These are phyloP conservation scores for Callithrix jacchus DNA, from an alignment of 2,113 vertebrate genomes.

Conservation along the genomic window DNA sequence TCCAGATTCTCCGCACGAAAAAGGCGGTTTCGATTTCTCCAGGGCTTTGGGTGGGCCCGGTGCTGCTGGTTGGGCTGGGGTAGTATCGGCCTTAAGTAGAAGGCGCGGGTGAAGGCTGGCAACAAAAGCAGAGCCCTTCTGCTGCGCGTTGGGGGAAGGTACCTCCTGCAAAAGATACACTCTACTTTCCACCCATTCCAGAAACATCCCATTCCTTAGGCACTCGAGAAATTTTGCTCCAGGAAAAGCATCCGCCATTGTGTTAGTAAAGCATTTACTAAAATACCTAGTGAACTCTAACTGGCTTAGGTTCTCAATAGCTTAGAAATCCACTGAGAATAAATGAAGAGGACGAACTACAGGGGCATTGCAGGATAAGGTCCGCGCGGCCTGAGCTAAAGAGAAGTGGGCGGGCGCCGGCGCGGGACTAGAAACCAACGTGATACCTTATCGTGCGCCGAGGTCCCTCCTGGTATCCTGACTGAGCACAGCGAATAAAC, in stretches of 20 bases:
- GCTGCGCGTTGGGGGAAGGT: fast-evolving
- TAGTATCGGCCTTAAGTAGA: not conserved
- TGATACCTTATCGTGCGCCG: not conserved
- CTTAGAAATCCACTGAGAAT: not conserved
- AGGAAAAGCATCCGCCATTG: not conserved
- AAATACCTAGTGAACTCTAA: not conserved
- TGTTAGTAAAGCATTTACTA: not conserved
- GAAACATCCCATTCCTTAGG: not conserved
- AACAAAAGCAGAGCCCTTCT: not conserved
- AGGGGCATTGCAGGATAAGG: fast-evolving
- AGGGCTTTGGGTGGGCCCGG: not conserved
- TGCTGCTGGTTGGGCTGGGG: not conserved
- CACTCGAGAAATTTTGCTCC: not conserved
- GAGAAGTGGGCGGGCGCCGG: fast-evolving
- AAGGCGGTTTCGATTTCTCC: slow-evolving; percentile 31
- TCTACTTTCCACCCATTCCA: not conserved
- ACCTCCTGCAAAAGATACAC: not conserved
- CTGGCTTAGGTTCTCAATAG: not conserved
- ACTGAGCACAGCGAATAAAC: not conserved
- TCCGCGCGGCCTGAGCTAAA: not conserved
- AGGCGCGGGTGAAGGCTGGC: fast-evolving
- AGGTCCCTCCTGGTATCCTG: not conserved
- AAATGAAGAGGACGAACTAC: not conserved
- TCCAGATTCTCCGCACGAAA: not conserved
- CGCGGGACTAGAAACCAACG: not conserved